Base-by-base conservation (phyloP, 1,140 invertebrate genomes). In the Lutraria rhynchaena region DNA sequence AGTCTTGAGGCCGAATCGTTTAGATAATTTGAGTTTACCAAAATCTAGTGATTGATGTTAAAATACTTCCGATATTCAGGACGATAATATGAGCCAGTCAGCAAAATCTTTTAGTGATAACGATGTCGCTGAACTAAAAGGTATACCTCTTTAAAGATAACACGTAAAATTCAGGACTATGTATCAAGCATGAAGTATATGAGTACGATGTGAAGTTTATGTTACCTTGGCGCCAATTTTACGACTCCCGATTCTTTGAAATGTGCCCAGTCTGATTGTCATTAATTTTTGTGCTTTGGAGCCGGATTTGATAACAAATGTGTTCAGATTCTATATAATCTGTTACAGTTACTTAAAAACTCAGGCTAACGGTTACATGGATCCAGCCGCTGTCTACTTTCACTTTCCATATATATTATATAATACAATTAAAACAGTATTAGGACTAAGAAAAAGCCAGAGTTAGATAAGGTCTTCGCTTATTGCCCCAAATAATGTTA, bases 11-110 rank as follows among this genome's bases (percentile, higher is more conserved):
- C n/a, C n/a, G n/a, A n/a, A n/a, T n/a, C n/a, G n/a, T n/a, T n/a
- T n/a, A n/a, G n/a, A n/a, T n/a, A n/a, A n/a, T n/a, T n/a, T n/a
- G n/a, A n/a, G n/a, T n/a, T n/a, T n/a, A n/a, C n/a, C n/a, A n/a
- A n/a, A n/a, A n/a, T n/a, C n/a, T n/a, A n/a, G n/a, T n/a, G n/a
- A n/a, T n/a, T n/a, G n/a, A n/a, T n/a, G n/a, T n/a, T n/a, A n/a
- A n/a, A n/a, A n/a, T n/a, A n/a, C n/a, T n/a, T n/a, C n/a, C n/a
- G n/a, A n/a, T n/a, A n/a, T n/a, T n/a, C n/a, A n/a, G n/a, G n/a
- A 41, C 15, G 37, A 41, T 15, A 41, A 7, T 41, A 67, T 67
- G 63, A 67, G 63, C 29, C 63, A 67, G 24, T 29, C 44, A 17
- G 0, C n/a, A 4, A 67, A 67, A 67, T 41, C 41, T 22, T 11